A percentile compares a stretch with the other conserved stretches of the same genome.
Evolutionary conservation across 1,140 invertebrate species (phyloP).

Genomic region (Apis dorsata): DNA sequence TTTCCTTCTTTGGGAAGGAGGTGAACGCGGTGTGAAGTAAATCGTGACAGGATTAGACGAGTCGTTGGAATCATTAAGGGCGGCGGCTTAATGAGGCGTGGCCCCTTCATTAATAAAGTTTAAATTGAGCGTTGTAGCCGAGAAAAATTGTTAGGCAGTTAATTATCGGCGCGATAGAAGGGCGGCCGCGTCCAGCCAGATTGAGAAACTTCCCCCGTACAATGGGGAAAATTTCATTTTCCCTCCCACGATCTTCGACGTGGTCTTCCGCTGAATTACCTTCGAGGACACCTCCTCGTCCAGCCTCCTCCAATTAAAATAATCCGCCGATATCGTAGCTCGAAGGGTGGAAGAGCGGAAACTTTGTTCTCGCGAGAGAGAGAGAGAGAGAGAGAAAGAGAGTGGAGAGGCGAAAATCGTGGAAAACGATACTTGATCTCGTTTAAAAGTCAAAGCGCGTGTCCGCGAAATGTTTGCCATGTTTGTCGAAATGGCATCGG

Average conservation of each 20-base stretch:
- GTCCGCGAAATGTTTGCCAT: not conserved
- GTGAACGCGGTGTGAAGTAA: constrained; percentile 6
- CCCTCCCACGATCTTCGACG: constrained; percentile 28
- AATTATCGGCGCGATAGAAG: constrained; percentile 41
- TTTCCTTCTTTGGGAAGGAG: not conserved
- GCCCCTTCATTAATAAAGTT: constrained; percentile 47
- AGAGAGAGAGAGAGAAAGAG: too few species aligned
- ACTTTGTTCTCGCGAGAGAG: not conserved
- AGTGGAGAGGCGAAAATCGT: too few species aligned
- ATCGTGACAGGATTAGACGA: constrained; percentile 17
- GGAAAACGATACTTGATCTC: too few species aligned
- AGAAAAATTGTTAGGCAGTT: constrained; percentile 48
- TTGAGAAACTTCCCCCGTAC: constrained; percentile 44
- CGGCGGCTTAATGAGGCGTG: constrained; percentile 18
- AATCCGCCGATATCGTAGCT: not conserved
- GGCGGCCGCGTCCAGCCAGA: constrained; percentile 31
- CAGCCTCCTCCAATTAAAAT: not conserved
- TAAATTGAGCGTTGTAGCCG: constrained; percentile 39
- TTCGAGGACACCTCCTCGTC: not conserved
- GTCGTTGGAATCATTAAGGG: constrained; percentile 25
- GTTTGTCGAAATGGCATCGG: too few species aligned
- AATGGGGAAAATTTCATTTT: constrained; percentile 43
- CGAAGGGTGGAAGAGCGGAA: too few species aligned
- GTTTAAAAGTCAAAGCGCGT: not conserved
- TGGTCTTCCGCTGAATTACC: constrained; percentile 5